Evolutionary conservation across 23 tunicate species (phyloP), one percentile per base, ranked within the genome.

Genomic region (Botrylloides violaceus): DNA sequence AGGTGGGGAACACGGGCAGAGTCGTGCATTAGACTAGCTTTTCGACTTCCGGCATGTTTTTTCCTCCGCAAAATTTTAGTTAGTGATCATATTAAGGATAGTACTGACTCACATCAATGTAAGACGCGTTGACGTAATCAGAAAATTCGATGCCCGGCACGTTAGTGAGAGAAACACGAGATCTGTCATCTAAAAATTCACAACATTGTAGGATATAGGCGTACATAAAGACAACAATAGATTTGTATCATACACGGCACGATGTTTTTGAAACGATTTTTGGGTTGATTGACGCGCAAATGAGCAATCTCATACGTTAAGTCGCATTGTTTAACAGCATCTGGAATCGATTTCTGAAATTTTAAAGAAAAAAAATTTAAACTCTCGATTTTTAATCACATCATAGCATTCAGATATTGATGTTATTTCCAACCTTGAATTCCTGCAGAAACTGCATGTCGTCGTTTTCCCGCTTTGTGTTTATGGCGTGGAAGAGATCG

Each of bases 121-220:
- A 70, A 4, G 81, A 71, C 20, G 81, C 81, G 2, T 77, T 77
- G 28, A 77, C 58, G 2, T 77, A 77, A 36, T 77, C 81, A 0
- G 77, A 68, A 25, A 72, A 49, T 39, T 77, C 76, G 15, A 36
- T 37, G 18, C 81, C 81, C 12, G 60, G 77, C 21, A 68, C 3
- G 19, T 50, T 72, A 5, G 33, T 31, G 15, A 77, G 63, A 26
- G 36, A 1, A 19, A 77, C 81, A 36, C 81, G 18, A 5, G 81
- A 70, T 22, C 36, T 30, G 43, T 77, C 81, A 66, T 77, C 74
- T 68, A 31, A 32, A 43, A 27, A 63, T 29, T 25, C 23, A 3
- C 23, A 29, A 63, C 20, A 25, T 26, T 59, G 9, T 43, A 15
- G 9, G 53, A 43, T 43, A 58, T 28, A 4, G 62, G 26, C 23